Conservation (phyloP, 2,113 vertebrate species). For the human (Homo sapiens) region GRCh38 chr4:105156001-105156500, state of each 20-base stretch:
- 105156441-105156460: neutral
- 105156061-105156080: neutral
- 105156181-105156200: neutral
- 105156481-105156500: neutral
- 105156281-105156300: neutral
- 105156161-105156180: neutral
- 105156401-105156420: neutral
- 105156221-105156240: slow-evolving; percentile 27
- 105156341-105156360: neutral
- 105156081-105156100: neutral
- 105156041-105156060: neutral
- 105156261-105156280: neutral
- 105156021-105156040: neutral
- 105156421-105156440: neutral
- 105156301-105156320: neutral
- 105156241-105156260: neutral
- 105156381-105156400: neutral
- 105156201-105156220: slow-evolving; percentile 47
- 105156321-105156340: neutral
- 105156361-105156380: neutral
- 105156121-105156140: slow-evolving; percentile 40
- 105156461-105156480: neutral
- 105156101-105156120: slow-evolving; percentile 46
- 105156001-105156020: neutral
- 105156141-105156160: slow-evolving; percentile 16